Evolutionary conservation across 2,113 vertebrate species (phyloP).

Genomic region (Ochotona princeps): DNA sequence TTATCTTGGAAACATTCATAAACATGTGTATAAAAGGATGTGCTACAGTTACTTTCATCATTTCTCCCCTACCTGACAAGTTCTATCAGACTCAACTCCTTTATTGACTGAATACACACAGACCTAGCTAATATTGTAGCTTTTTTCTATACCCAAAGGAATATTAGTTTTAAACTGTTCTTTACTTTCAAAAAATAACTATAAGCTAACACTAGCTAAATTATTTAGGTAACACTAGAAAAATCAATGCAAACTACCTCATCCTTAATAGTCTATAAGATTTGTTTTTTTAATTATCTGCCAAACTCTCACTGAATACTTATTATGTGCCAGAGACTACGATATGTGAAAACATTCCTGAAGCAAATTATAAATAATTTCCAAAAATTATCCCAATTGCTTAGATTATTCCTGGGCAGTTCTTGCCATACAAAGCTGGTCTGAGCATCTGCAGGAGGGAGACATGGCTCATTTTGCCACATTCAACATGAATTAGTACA

Average conservation of each 20-base stretch:
- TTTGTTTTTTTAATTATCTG: constrained; percentile 1
- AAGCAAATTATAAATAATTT: constrained; percentile 7
- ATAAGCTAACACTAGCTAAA: neutral
- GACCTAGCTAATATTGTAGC: neutral
- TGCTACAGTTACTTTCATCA: neutral
- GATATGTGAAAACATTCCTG: neutral
- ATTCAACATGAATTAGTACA: constrained; percentile 30
- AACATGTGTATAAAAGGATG: neutral
- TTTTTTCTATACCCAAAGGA: neutral
- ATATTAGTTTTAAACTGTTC: neutral
- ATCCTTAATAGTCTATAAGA: neutral
- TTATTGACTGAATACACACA: constrained; percentile 24
- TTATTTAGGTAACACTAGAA: neutral
- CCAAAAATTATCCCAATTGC: neutral
- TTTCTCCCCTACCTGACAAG: neutral
- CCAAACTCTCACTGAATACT: neutral
- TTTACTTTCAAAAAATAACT: constrained; percentile 43
- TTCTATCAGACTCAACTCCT: neutral
- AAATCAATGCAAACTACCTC: neutral
- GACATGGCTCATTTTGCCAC: neutral
- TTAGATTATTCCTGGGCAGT: neutral
- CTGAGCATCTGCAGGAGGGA: neutral
- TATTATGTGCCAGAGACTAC: neutral
- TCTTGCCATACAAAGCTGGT: neutral
- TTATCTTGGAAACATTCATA: constrained; percentile 5